Conservation (phyloP, 2,113 vertebrate species). For the Steatornis caripensis region DNA sequence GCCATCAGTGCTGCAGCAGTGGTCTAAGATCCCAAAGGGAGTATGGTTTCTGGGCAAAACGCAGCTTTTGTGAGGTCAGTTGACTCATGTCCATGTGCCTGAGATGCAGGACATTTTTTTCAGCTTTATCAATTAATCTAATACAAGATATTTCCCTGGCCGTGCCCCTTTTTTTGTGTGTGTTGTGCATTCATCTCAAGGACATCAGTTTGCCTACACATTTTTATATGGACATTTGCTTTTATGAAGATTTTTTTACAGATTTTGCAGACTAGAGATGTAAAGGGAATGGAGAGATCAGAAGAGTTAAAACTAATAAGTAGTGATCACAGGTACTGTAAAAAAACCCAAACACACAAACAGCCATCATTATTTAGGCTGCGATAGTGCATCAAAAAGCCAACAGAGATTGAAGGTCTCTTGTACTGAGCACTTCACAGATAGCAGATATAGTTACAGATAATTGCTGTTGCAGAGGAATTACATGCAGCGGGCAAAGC, state of each 20-base stretch:
- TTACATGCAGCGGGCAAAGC: neutral
- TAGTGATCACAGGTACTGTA: accelerated
- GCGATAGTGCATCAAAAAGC: neutral
- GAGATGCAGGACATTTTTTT: neutral
- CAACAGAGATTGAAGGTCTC: neutral
- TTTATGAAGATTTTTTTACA: neutral
- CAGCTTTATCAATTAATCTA: neutral
- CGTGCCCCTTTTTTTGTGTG: neutral
- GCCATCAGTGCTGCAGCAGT: neutral
- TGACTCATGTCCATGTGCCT: neutral
- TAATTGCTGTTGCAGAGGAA: neutral
- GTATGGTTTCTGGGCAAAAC: neutral
- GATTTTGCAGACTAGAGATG: neutral
- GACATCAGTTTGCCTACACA: accelerated
- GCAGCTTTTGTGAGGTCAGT: neutral
- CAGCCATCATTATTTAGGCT: neutral
- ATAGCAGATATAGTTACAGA: neutral
- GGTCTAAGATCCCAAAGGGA: neutral
- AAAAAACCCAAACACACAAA: neutral
- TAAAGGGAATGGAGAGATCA: neutral
- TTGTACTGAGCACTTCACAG: neutral
- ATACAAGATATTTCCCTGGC: neutral
- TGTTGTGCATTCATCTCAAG: neutral
- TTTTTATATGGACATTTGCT: neutral
- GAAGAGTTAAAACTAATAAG: neutral